A percentile compares a stretch with the other conserved stretches of the same genome.
Conservation (phyloP, 2,113 vertebrate genomes). For the Recurvirostra avosetta region DNA sequence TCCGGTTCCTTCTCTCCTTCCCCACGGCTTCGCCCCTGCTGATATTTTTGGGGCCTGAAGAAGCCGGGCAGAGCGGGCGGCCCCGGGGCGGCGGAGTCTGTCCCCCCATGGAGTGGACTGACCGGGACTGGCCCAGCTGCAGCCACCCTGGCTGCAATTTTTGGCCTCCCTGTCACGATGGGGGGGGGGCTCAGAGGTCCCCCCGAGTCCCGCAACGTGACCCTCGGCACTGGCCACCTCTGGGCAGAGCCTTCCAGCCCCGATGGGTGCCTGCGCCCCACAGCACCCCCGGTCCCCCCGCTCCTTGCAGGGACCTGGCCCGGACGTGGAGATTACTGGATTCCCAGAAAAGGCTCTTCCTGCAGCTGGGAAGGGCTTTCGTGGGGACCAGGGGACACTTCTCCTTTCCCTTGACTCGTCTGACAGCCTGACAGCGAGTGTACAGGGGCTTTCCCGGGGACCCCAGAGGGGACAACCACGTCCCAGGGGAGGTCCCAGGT, state of each 20-base stretch:
- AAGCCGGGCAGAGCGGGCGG: background rate
- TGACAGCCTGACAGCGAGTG: too few species aligned
- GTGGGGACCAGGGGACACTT: accelerated
- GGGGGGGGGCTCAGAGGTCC: background rate
- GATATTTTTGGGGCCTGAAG: background rate
- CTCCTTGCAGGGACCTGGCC: background rate
- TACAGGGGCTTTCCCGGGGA: background rate
- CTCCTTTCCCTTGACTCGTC: accelerated
- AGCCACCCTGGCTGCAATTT: background rate
- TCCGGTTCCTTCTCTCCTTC: background rate
- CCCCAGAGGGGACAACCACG: accelerated
- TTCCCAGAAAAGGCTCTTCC: slow-evolving; percentile 1
- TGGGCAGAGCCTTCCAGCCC: background rate
- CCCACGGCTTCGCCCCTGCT: accelerated
- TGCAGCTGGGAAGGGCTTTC: background rate
- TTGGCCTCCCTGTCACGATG: accelerated
- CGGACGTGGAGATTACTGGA: accelerated
- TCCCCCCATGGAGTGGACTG: accelerated
- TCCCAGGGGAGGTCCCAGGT: background rate
- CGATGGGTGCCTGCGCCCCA: accelerated
- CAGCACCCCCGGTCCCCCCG: background rate
- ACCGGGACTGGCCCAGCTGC: background rate
- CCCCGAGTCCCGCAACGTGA: accelerated
- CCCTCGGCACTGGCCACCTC: too few species aligned
- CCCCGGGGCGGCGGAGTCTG: accelerated